Conservation (phyloP, 2,888 invertebrate species). For the Parthenolecanium corni region DNA sequence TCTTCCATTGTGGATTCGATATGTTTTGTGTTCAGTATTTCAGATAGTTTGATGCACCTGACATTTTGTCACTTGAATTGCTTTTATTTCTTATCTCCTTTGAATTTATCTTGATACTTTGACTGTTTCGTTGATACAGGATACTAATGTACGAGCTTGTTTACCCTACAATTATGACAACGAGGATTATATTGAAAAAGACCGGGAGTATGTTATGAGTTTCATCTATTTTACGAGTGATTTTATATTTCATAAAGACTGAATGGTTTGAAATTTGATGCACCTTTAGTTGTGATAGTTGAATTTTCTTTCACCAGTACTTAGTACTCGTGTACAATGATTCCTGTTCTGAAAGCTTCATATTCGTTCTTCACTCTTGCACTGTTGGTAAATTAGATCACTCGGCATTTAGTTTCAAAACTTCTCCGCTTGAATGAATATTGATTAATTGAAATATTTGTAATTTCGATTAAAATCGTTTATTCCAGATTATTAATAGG, state of each 20-base stretch:
- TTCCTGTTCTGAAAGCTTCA: not conserved
- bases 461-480: not conserved
- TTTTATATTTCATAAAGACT: too few relatives aligned
- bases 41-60: not conserved
- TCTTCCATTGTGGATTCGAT: not conserved
- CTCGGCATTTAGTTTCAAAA: not conserved
- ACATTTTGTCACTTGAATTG: not conserved
- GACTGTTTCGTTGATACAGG: slow-evolving; percentile 35
- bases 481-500: slow-evolving; percentile 53
- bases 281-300: not conserved
- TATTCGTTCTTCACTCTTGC: too few relatives aligned
- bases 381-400: not conserved
- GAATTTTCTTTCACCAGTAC: not conserved
- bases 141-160: slow-evolving; percentile 42
- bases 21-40: not conserved
- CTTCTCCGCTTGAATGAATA: not conserved
- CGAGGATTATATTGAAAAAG: slow-evolving; percentile 39
- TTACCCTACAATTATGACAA: slow-evolving; percentile 40
- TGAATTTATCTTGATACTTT: not conserved
- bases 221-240: not conserved
- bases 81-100: not conserved
- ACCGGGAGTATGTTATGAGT: slow-evolving; percentile 37
- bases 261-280: too few relatives aligned
- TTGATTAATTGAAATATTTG: too few relatives aligned
- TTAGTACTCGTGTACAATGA: not conserved